These are phyloP conservation scores for Periparus ater DNA, from an alignment of 2,797 vertebrate species.

Conservation along the genomic window DNA sequence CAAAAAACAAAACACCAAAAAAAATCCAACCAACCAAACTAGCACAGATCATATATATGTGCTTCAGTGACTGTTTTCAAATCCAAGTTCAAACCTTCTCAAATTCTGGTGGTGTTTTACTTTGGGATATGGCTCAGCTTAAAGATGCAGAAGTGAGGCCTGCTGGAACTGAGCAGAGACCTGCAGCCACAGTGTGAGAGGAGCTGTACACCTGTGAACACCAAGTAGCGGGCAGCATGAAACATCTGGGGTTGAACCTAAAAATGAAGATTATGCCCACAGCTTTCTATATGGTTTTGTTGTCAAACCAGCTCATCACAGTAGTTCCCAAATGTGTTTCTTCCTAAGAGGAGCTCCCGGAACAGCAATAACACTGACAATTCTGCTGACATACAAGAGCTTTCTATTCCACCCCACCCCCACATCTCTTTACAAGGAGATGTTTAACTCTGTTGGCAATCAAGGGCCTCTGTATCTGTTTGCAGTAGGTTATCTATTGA, in stretches of 20 bases:
- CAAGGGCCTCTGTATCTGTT: background rate
- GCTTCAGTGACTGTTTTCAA: background rate
- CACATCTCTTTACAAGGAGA: background rate
- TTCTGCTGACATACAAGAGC: background rate
- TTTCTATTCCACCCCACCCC: background rate
- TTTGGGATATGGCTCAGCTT: background rate
- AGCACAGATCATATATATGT: background rate
- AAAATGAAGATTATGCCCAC: background rate
- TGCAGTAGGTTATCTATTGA: conserved; percentile 40
- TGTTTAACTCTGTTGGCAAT: background rate
- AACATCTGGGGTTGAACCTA: fast-evolving
- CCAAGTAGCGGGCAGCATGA: fast-evolving
- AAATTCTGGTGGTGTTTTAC: background rate
- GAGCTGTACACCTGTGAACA: fast-evolving
- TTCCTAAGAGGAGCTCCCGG: background rate
- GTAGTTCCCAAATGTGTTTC: background rate
- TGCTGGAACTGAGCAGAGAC: background rate
- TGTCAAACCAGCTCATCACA: background rate
- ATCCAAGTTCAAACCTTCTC: background rate
- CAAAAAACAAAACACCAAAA: background rate
- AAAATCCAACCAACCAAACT: no score
- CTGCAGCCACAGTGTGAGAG: background rate
- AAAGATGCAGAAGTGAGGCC: background rate
- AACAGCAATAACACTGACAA: background rate
- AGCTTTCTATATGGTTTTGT: background rate